A percentile compares a stretch with the other conserved stretches of the same genome.
Conservation (phyloP, 2,797 vertebrate species). For the Fratercula arctica region DNA sequence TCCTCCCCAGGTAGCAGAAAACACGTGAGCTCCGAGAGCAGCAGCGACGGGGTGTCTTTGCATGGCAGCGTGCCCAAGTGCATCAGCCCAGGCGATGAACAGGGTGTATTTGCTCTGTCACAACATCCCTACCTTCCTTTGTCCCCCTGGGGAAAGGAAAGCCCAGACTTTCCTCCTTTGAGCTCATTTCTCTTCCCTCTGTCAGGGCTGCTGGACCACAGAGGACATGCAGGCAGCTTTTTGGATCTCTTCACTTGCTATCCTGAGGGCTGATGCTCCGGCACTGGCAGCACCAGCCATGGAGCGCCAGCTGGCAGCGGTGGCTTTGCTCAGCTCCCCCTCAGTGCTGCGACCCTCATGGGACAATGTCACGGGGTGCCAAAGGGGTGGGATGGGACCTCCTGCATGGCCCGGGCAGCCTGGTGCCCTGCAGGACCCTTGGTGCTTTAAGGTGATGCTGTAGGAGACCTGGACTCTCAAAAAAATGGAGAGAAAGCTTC, state of each 20-base stretch:
- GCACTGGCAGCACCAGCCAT: fast-evolving
- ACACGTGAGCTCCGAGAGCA: background rate
- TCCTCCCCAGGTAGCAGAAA: background rate
- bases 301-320: fast-evolving
- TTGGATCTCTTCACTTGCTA: background rate
- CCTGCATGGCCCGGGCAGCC: fast-evolving
- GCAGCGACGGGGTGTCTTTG: background rate
- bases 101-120: background rate
- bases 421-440: no score
- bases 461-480: background rate
- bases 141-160: fast-evolving
- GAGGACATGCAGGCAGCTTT: background rate
- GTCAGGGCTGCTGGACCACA: background rate
- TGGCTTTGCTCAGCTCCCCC: background rate
- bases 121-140: background rate
- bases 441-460: background rate
- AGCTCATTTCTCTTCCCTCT: background rate
- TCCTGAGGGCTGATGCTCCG: background rate
- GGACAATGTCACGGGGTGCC: fast-evolving
- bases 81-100: background rate
- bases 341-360: fast-evolving
- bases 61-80: background rate
- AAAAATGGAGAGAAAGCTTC: background rate
- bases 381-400: fast-evolving
- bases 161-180: background rate